A percentile compares a stretch with the other conserved stretches of the same genome.
Evolutionary conservation across 2,888 invertebrate species (phyloP).

Genomic region (Geophilus truncorum): DNA sequence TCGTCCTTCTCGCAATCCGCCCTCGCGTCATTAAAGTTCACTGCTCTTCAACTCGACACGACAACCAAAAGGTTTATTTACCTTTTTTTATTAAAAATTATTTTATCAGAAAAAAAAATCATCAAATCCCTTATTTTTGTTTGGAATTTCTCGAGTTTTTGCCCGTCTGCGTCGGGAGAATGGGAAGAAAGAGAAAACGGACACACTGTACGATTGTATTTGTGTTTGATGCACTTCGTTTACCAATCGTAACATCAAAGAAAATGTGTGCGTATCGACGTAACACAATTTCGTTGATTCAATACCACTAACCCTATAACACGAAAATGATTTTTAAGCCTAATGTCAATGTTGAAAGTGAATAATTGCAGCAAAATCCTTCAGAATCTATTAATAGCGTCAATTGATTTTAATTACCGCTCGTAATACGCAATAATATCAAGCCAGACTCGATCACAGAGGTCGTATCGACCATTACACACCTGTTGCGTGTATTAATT

Average conservation of each 20-base stretch:
- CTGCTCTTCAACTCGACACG: background rate
- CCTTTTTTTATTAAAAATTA: background rate
- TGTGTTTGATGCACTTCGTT: slow-evolving; percentile 3
- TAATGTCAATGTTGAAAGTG: no score
- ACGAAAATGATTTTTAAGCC: background rate
- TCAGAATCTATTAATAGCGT: no score
- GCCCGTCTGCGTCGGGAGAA: background rate
- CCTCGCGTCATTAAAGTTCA: slow-evolving; percentile 6
- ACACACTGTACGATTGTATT: background rate
- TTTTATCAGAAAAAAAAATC: background rate
- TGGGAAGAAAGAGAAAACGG: background rate
- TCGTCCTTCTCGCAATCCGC: background rate
- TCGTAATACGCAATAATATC: no score
- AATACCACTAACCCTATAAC: background rate
- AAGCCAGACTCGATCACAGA: background rate
- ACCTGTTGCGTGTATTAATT: background rate
- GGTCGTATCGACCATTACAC: background rate
- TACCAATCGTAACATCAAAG: slow-evolving; percentile 14
- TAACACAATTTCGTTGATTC: background rate
- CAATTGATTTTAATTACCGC: no score
- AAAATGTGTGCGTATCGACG: background rate
- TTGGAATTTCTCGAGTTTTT: background rate
- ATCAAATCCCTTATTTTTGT: background rate
- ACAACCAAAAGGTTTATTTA: background rate
- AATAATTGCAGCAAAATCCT: no score